Percentiles rank a stretch among this genome's conserved stretches.
Conservation (phyloP, 2,113 vertebrate genomes). For the Oncorhynchus tshawytscha region DNA sequence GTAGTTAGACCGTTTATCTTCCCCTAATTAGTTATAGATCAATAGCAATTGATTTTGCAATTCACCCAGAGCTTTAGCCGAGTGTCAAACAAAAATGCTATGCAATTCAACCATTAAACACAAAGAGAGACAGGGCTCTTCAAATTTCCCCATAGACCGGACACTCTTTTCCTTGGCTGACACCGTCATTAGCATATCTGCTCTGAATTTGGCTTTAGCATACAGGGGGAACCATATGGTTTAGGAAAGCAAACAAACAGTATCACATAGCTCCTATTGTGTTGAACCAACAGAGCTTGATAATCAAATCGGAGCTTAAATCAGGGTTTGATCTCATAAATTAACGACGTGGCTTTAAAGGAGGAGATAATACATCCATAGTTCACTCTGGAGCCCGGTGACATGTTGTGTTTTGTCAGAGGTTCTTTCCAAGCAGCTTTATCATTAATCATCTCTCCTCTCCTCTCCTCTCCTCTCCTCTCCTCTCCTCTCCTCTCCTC, state of each 20-base stretch:
- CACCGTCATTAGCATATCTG: slow-evolving; percentile 39
- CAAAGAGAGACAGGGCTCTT: slow-evolving; percentile 60
- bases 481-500: too few species aligned
- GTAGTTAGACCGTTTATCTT: slow-evolving; percentile 75
- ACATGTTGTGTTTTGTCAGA: slow-evolving; percentile 64
- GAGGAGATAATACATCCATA: slow-evolving; percentile 42
- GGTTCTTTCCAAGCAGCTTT: slow-evolving; percentile 53
- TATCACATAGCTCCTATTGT: slow-evolving; percentile 11
- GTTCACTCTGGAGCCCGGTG: slow-evolving; percentile 43
- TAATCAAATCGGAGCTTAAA: slow-evolving; percentile 25
- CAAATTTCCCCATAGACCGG: slow-evolving; percentile 60
- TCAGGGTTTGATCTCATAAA: slow-evolving; percentile 38
- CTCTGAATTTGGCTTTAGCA: slow-evolving; percentile 10
- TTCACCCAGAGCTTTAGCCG: slow-evolving; percentile 59
- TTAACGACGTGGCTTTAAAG: slow-evolving; percentile 27
- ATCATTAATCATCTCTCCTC: slow-evolving; percentile 67
- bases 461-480: too few species aligned
- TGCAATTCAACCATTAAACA: slow-evolving; percentile 55
- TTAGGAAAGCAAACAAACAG: slow-evolving; percentile 29
- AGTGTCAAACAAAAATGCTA: slow-evolving; percentile 65
- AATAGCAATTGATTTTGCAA: slow-evolving; percentile 80
- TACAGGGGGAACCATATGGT: not conserved
- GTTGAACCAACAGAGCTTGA: slow-evolving; percentile 16
- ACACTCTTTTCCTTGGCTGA: slow-evolving; percentile 10
- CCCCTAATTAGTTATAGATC: slow-evolving; percentile 78